Percentiles rank a stretch among this genome's conserved stretches.
Evolutionary conservation across 2,113 vertebrate species (phyloP).

Genomic region (Lichenostomus cassidix): DNA sequence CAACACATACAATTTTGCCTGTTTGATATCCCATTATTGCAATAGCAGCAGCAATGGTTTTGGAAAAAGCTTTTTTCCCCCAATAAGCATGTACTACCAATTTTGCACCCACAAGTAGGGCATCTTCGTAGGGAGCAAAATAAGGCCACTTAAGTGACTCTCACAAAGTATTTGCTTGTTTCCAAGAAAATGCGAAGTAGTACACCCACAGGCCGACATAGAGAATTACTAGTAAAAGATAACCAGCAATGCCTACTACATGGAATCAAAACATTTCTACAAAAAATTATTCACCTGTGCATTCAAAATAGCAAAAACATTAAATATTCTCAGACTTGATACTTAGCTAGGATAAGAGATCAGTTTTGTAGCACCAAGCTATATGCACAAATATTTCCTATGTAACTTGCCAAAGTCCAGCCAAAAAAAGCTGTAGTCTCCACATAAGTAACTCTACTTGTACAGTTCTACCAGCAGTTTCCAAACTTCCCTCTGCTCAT

Average conservation of each 20-base stretch:
- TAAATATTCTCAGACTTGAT: not conserved
- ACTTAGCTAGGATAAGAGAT: not conserved
- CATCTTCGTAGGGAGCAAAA: constrained; percentile 17
- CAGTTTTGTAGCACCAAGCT: not conserved
- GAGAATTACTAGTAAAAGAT: not conserved
- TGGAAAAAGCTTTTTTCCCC: constrained; percentile 17
- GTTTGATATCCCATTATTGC: constrained; percentile 69
- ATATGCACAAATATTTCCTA: not conserved
- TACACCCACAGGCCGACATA: not conserved
- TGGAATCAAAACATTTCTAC: not conserved
- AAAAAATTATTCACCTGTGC: not conserved
- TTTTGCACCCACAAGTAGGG: not conserved
- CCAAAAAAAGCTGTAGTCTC: not conserved
- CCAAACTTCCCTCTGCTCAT: not conserved
- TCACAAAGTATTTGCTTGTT: constrained; percentile 28
- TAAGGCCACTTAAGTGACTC: constrained; percentile 34
- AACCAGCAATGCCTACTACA: not conserved
- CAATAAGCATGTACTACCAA: not conserved
- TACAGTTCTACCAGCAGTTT: not conserved
- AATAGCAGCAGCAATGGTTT: constrained; percentile 34
- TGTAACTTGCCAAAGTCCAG: not conserved
- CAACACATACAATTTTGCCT: constrained; percentile 72
- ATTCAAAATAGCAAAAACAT: not conserved
- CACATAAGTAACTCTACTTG: not conserved
- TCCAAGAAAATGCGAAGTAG: not conserved